These are phyloP conservation scores for Gerris buenoi DNA, from an alignment of 1,140 invertebrate species.

Conservation along the genomic window DNA sequence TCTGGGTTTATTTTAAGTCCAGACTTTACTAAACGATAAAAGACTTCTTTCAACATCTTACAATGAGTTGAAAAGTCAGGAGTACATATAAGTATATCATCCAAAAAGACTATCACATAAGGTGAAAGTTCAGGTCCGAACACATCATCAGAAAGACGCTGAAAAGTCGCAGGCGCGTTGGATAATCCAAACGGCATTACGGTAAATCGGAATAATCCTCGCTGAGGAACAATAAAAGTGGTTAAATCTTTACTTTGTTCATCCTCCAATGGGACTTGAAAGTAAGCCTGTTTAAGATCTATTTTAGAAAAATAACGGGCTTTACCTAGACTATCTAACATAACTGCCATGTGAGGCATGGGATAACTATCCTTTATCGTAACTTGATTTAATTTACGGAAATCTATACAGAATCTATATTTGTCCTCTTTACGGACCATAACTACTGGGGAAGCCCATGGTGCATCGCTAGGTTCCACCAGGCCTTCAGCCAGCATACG, in stretches of 20 bases:
- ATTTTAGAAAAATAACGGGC: background rate
- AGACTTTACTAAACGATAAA: conserved; percentile 18
- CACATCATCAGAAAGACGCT: conserved; percentile 5
- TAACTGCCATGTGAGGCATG: conserved; percentile 19
- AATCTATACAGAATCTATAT: conserved; percentile 21
- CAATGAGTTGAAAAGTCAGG: conserved; percentile 21
- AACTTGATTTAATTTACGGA: conserved; percentile 15
- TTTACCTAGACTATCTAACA: background rate
- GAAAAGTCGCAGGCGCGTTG: conserved; percentile 17
- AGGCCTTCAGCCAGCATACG: conserved; percentile 22
- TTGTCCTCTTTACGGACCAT: conserved; percentile 22
- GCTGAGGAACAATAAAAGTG: background rate
- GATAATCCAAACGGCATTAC: background rate
- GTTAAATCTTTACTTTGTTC: background rate
- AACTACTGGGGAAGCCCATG: conserved; percentile 23
- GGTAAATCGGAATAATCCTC: background rate
- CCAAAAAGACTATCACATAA: conserved; percentile 20
- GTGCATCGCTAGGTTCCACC: conserved; percentile 23
- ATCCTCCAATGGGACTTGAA: background rate
- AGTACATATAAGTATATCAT: conserved; percentile 24
- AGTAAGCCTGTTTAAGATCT: background rate
- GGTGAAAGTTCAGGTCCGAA: conserved; percentile 2
- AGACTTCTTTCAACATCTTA: conserved; percentile 17
- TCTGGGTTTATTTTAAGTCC: conserved; percentile 24
- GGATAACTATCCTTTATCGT: conserved; percentile 18